phyloP scores from a whole-genome alignment of 2,888 invertebrate species.

The Cecidostiba fungosa region DNA sequence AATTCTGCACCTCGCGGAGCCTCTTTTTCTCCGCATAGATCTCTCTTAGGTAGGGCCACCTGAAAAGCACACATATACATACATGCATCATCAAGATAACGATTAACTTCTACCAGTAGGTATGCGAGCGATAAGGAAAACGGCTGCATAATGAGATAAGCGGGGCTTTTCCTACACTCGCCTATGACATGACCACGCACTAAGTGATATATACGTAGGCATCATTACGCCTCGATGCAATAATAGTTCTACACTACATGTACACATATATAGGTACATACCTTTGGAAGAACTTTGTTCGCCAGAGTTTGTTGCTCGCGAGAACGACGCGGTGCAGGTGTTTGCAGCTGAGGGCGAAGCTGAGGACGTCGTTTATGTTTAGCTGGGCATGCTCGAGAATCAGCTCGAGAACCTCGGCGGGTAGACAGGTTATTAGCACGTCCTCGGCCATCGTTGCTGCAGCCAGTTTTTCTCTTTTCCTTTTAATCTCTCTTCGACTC shows the following conservation, averaged over 20 bases:
- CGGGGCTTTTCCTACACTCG: background rate
- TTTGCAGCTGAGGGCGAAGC: slow-evolving; percentile 82
- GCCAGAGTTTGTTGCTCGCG: slow-evolving; percentile 81
- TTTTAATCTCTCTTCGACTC: background rate
- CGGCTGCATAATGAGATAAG: background rate
- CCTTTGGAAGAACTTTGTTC: slow-evolving; percentile 80
- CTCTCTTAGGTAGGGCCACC: slow-evolving; percentile 79
- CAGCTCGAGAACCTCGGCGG: slow-evolving; percentile 74
- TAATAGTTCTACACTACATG: no score
- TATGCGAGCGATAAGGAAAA: background rate
- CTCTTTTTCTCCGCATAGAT: slow-evolving; percentile 73
- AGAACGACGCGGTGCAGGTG: slow-evolving; percentile 80
- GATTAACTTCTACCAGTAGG: background rate
- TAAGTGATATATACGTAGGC: background rate
- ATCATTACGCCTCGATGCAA: background rate
- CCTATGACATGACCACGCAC: background rate
- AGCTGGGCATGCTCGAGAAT: slow-evolving; percentile 73
- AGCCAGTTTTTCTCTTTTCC: background rate
- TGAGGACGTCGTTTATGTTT: slow-evolving; percentile 79
- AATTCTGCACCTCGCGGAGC: slow-evolving; percentile 70
- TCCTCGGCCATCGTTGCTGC: slow-evolving; percentile 44
- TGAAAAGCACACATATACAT: slow-evolving; percentile 64
- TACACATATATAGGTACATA: slow-evolving; percentile 64
- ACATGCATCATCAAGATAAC: no score
- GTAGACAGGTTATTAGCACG: slow-evolving; percentile 68